Evolutionary conservation across 2,113 vertebrate species (phyloP).

Genomic region (Platanista minor): DNA sequence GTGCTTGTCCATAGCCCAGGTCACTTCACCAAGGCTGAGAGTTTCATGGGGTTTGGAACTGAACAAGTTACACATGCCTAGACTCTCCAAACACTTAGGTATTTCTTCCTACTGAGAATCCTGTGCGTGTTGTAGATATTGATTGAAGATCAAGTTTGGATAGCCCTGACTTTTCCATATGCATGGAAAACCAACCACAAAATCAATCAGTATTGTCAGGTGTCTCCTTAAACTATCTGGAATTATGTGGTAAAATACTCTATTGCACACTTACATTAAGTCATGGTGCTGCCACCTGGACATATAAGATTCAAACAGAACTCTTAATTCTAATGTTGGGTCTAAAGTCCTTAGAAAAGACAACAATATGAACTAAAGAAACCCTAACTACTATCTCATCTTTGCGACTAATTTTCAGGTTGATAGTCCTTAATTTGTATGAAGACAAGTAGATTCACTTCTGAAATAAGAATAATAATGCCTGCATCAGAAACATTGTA

Average conservation of each 20-base stretch:
- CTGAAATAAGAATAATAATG: not conserved
- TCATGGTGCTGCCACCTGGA: not conserved
- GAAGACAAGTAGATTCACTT: not conserved
- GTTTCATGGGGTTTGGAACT: not conserved
- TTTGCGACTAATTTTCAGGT: not conserved
- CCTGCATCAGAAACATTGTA: not conserved
- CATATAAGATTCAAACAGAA: not conserved
- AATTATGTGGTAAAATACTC: not conserved
- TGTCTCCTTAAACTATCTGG: not conserved
- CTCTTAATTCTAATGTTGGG: not conserved
- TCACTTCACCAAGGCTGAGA: not conserved
- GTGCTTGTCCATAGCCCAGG: not conserved
- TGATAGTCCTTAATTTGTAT: not conserved
- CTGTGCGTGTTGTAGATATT: not conserved
- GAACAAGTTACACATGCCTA: not conserved
- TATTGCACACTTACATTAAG: not conserved
- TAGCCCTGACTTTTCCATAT: not conserved
- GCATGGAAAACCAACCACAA: not conserved
- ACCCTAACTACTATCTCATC: not conserved
- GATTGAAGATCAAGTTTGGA: not conserved
- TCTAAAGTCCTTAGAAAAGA: not conserved
- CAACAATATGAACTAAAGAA: not conserved
- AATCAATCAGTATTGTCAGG: too few relatives aligned
- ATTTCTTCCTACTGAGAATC: not conserved
- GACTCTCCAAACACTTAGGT: not conserved